These are phyloP conservation scores for Chiridota heheva DNA, from an alignment of 35 echinoderm and acorn worm species.

Conservation along the genomic window DNA sequence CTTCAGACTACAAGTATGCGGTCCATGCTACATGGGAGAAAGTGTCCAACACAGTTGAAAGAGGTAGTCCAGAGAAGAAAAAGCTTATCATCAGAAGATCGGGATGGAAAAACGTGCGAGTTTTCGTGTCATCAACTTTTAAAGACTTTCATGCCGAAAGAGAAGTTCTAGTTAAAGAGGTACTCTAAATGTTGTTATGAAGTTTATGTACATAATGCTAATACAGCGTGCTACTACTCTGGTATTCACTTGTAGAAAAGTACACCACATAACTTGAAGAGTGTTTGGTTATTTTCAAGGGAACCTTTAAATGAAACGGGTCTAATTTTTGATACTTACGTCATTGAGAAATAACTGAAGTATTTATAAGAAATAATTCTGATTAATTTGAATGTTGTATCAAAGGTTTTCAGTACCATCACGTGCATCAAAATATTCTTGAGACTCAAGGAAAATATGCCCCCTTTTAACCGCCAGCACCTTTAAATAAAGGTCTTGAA, in stretches of 20 bases:
- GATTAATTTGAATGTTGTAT: too few relatives aligned
- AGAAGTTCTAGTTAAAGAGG: slow-evolving; percentile 96
- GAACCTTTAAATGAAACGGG: too few relatives aligned
- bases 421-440: too few relatives aligned
- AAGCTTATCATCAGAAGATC: slow-evolving; percentile 81
- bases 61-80: not conserved
- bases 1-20: slow-evolving; percentile 80
- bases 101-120: slow-evolving; percentile 91
- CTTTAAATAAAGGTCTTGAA: too few relatives aligned
- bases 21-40: slow-evolving; percentile 83
- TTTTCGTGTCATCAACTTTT: slow-evolving; percentile 98
- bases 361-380: too few relatives aligned
- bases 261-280: not conserved
- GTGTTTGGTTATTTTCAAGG: not conserved
- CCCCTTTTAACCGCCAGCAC: too few relatives aligned
- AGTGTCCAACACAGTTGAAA: slow-evolving; percentile 63
- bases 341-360: too few relatives aligned
- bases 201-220: not conserved
- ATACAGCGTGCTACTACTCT: not conserved
- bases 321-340: too few relatives aligned
- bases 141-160: slow-evolving; percentile 94
- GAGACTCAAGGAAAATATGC: too few relatives aligned
- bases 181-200: slow-evolving; percentile 26
- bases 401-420: too few relatives aligned
- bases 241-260: not conserved